A percentile compares a stretch with the other conserved stretches of the same genome.
phyloP scores from a whole-genome alignment of 2,888 invertebrate species.

The Coelinius sp. region DNA sequence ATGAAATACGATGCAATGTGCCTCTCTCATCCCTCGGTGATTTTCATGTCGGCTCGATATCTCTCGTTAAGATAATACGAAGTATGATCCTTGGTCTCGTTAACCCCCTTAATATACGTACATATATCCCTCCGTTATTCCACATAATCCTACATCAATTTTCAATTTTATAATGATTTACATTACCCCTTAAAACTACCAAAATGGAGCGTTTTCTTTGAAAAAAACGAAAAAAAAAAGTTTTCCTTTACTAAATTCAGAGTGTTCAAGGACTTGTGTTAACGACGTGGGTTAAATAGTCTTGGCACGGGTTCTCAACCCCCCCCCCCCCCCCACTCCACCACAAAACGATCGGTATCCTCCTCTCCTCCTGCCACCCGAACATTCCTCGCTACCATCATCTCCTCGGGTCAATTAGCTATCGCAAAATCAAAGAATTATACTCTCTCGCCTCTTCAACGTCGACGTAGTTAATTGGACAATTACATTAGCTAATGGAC shows the following conservation, averaged over 20 bases:
- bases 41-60: conserved; percentile 58
- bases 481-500: conserved; percentile 48
- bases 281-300: conserved; percentile 40
- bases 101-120: conserved; percentile 56
- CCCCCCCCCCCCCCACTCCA: background rate
- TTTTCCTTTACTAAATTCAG: too few species aligned
- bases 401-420: conserved; percentile 38
- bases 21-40: conserved; percentile 38
- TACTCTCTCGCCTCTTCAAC: conserved; percentile 43
- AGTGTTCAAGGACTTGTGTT: conserved; percentile 24
- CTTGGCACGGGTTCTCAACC: conserved; percentile 19
- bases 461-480: conserved; percentile 56
- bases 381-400: background rate
- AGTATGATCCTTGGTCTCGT: conserved; percentile 58
- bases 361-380: background rate
- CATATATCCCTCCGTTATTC: conserved; percentile 29
- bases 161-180: conserved; percentile 17
- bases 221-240: too few species aligned
- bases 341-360: background rate
- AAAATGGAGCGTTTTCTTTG: background rate
- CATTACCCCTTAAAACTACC: background rate
- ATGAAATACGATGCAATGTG: conserved; percentile 65
- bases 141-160: conserved; percentile 31
- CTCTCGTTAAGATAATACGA: conserved; percentile 67
- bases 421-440: conserved; percentile 41